phyloP scores from a whole-genome alignment of 2,113 vertebrate genomes.

The Podiceps cristatus region DNA sequence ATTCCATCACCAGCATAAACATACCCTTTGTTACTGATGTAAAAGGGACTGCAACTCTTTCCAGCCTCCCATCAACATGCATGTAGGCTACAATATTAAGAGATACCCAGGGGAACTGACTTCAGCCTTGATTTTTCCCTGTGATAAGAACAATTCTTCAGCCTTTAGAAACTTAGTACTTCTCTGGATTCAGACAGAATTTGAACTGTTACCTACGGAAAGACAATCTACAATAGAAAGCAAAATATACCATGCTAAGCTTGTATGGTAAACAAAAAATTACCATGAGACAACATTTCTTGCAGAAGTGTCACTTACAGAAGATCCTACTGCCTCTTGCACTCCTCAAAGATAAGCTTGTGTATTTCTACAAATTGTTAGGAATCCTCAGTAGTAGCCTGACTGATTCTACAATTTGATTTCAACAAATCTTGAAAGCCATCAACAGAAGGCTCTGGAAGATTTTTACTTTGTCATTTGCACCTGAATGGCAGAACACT shows the following conservation, averaged over 20 bases:
- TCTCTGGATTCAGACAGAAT: not conserved
- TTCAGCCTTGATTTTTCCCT: not conserved
- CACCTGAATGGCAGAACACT: not conserved
- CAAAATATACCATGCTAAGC: not conserved
- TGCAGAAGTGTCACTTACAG: not conserved
- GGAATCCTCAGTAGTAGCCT: not conserved
- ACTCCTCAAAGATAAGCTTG: not conserved
- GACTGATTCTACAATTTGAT: not conserved
- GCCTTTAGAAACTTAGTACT: not conserved
- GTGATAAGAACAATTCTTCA: not conserved
- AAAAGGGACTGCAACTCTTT: not conserved
- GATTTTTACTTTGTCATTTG: not conserved
- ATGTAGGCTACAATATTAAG: fast-evolving
- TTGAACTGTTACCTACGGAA: not conserved
- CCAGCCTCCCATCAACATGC: not conserved
- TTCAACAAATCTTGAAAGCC: not conserved
- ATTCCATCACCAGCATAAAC: not conserved
- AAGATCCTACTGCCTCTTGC: not conserved
- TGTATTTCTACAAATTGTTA: not conserved
- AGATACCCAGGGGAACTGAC: not conserved
- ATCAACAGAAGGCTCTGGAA: not conserved
- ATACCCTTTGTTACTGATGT: not conserved
- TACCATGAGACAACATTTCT: not conserved
- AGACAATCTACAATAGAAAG: not conserved
- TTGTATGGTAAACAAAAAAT: not conserved